Evolutionary conservation across 2,113 vertebrate genomes (phyloP), one percentile per base, ranked within the genome.

Genomic region (Excalfactoria chinensis): DNA sequence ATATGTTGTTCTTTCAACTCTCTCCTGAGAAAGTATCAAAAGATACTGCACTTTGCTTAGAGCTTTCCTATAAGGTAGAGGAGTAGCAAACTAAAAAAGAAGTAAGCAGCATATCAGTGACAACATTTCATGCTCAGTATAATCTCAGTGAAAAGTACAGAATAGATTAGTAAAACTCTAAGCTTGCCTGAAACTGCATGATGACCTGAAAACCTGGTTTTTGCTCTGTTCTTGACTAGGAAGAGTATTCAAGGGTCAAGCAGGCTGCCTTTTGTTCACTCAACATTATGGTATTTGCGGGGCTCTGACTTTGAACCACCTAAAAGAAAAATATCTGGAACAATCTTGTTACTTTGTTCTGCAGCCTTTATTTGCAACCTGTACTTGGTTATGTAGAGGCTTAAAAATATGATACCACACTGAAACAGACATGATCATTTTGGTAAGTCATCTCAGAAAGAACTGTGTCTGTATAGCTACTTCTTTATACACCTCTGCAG

Each of bases 221-320:
- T 7, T 78, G 16, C 35, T 72, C 7, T 64, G 10, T 6, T 18
- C 18, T 58, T 81, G 13, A 25, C 21, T 53, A 55, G n/a, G 30
- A 80, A 86, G 9, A 86, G 9, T 37, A 60, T 78, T 76, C 15
- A 30, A 41, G 35, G 82, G 13, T 1, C 2, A 7, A 58, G 17
- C 1, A 1, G 7, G 2, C 19, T 78, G 7, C 20, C 20, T 82
- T 87, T 43, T 87, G 9, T 82, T 8, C 7, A 72, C 6, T 89
- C 20, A 6, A 13, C 1, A 3, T 63, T 67, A 59, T 0, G 1
- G 7, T 21, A 21, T 53, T 51, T 71, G 12, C 28, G 74, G 32
- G 12, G 8, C 37, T 49, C 28, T 69, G 66, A 48, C 40, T 67
- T 86, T 83, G 64, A 83, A 78, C 26, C 10, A 44, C 5, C 3